A percentile compares a stretch with the other conserved stretches of the same genome.
These are phyloP conservation scores for Drosophila pseudoananassae DNA, from an alignment of 1,140 invertebrate genomes.

Conservation along the genomic window DNA sequence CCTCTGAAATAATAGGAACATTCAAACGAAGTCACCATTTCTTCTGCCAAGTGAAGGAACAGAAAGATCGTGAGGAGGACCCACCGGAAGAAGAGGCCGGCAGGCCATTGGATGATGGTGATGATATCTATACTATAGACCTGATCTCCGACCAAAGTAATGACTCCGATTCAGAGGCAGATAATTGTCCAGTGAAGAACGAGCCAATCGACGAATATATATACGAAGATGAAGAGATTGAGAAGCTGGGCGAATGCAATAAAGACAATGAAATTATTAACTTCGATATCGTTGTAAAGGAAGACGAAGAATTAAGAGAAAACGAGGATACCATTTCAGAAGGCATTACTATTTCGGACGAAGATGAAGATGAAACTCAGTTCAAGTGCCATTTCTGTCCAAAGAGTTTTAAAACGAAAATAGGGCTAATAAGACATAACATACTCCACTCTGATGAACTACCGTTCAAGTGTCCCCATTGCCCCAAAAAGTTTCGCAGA, in stretches of 20 bases:
- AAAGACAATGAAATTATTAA: no score
- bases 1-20: neutral
- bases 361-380: neutral
- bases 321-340: neutral
- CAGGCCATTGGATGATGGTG: no score
- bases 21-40: neutral
- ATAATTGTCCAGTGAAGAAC: neutral
- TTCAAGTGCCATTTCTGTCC: neutral
- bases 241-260: neutral
- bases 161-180: neutral
- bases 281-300: neutral
- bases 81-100: no score
- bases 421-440: neutral
- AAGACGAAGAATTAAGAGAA: neutral
- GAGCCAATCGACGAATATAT: neutral
- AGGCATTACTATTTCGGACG: neutral
- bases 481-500: neutral
- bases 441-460: neutral
- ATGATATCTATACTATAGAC: neutral
- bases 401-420: neutral
- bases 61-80: neutral
- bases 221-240: neutral
- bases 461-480: neutral
- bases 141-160: neutral
- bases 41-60: neutral